phyloP scores from a whole-genome alignment of 1,140 invertebrate genomes.

The Saccostrea glomerata region DNA sequence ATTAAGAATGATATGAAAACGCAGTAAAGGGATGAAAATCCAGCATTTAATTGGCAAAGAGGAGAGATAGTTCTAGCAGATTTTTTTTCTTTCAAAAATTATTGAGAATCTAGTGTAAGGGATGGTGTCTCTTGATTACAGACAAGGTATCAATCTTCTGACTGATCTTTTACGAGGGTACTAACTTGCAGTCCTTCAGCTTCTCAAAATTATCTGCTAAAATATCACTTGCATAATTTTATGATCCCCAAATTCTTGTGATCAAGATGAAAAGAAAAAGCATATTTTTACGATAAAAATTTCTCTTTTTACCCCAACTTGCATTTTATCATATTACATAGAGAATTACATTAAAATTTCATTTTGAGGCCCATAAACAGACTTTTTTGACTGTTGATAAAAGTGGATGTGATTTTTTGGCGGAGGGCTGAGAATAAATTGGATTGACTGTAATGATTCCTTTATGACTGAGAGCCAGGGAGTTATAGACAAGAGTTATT shows the following conservation, averaged over 20 bases:
- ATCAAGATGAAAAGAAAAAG: conserved; percentile 26
- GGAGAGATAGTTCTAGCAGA: conserved; percentile 1
- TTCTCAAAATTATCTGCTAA: conserved; percentile 27
- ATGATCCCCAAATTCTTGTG: conserved; percentile 33
- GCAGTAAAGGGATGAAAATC: conserved; percentile 1
- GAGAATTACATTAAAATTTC: conserved; percentile 29
- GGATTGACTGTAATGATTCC: conserved; percentile 32
- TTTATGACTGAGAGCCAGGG: neutral
- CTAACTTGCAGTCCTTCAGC: conserved; percentile 25
- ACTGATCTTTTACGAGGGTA: conserved; percentile 9
- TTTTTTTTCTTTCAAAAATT: conserved; percentile 20
- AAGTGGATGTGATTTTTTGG: conserved; percentile 18
- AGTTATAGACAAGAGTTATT: conserved; percentile 22
- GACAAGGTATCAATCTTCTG: neutral
- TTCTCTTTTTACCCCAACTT: conserved; percentile 28
- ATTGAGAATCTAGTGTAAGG: conserved; percentile 1
- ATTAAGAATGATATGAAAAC: conserved; percentile 14
- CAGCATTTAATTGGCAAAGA: conserved; percentile 7
- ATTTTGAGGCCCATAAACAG: conserved; percentile 36
- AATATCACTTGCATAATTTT: conserved; percentile 38
- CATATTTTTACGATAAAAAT: conserved; percentile 35
- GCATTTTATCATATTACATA: conserved; percentile 33
- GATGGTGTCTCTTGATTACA: conserved; percentile 2
- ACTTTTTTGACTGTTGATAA: conserved; percentile 32
- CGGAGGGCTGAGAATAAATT: conserved; percentile 11